Evolutionary conservation across 2,113 vertebrate species (phyloP).

Genomic region (Sebastes fasciatus): DNA sequence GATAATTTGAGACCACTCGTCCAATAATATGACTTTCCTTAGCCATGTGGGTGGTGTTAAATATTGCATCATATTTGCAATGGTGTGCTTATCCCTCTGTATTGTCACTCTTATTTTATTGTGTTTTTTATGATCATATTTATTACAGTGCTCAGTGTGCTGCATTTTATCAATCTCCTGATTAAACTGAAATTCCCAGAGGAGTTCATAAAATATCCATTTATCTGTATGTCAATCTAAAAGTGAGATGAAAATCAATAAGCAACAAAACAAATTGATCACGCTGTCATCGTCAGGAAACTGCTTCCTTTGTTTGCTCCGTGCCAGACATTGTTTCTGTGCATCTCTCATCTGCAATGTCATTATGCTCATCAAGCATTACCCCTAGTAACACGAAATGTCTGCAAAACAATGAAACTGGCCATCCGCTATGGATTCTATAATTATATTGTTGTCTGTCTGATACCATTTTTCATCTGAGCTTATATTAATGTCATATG

Average conservation of each 20-base stretch:
- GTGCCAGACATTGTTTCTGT: not conserved
- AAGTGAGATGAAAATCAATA: not conserved
- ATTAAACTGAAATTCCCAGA: not conserved
- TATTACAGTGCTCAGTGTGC: not conserved
- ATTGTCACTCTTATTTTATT: not conserved
- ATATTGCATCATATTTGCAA: not conserved
- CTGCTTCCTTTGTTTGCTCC: not conserved
- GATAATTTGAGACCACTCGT: not conserved
- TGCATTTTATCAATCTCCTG: not conserved
- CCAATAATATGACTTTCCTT: not conserved
- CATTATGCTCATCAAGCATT: conserved; percentile 3
- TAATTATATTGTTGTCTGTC: conserved; percentile 7
- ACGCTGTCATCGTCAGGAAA: conserved; percentile 7
- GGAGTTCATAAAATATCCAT: not conserved
- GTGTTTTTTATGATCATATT: not conserved
- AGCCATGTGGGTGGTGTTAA: not conserved
- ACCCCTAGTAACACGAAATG: conserved; percentile 1
- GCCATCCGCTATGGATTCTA: conserved; percentile 5
- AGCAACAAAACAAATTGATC: conserved; percentile 15
- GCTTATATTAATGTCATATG: not conserved
- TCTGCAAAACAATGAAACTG: conserved; percentile 23
- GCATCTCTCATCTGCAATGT: not conserved
- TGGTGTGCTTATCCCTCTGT: not conserved
- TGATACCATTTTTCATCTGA: not conserved
- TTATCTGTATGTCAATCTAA: not conserved